These are phyloP conservation scores for Zosterops lateralis DNA, from an alignment of 2,113 vertebrate genomes.

Conservation along the genomic window DNA sequence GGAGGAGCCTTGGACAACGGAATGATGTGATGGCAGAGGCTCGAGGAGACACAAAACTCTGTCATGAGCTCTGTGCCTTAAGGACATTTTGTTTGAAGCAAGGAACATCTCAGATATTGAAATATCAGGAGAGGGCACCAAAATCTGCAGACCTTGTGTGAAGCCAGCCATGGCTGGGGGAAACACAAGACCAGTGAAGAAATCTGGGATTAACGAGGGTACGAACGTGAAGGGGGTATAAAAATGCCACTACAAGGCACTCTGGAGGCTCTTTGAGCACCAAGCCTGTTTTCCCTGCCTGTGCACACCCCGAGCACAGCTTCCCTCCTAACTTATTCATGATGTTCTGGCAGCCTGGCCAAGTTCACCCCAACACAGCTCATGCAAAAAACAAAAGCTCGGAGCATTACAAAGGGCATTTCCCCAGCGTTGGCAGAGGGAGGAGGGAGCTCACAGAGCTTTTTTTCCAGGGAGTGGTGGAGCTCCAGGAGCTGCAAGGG, in stretches of 20 bases:
- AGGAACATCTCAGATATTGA: neutral
- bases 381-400: slow-evolving; percentile 51
- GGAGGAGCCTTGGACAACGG: neutral
- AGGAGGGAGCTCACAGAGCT: neutral
- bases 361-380: slow-evolving; percentile 38
- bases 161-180: neutral
- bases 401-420: neutral
- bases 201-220: neutral
- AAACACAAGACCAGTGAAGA: neutral
- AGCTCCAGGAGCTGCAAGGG: neutral
- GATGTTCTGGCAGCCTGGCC: neutral
- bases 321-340: slow-evolving; percentile 55
- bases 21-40: neutral
- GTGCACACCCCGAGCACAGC: neutral
- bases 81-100: neutral
- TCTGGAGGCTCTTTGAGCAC: neutral
- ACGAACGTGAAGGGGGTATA: neutral
- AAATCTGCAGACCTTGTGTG: neutral
- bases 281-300: neutral
- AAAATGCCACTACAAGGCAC: neutral
- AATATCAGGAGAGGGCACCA: neutral
- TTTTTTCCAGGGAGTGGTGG: neutral
- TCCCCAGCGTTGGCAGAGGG: neutral
- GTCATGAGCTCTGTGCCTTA: fast-evolving
- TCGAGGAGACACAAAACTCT: neutral